Base-by-base conservation (phyloP, 1,140 invertebrate species). In the Musca domestica region DNA sequence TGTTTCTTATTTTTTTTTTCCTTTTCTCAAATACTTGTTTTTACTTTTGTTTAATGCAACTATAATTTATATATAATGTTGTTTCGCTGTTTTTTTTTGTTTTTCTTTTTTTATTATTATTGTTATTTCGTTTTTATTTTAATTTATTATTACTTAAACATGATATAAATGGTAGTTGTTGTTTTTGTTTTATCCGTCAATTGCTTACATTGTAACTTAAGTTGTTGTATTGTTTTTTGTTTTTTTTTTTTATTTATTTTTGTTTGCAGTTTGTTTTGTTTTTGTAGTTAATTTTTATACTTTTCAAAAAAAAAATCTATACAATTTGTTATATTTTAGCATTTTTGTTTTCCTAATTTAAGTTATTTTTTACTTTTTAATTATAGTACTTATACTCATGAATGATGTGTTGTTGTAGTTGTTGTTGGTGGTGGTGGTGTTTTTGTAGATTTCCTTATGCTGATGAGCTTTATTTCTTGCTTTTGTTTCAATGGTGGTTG, bases 281-380 rank as follows among this genome's bases (percentile, higher is more conserved):
- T 14, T 58, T 61, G n/a, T 34, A 34, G 6, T n/a, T 58, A 30
- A 7, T 30, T 58, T 30, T 17, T 30, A 30, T 27, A 19, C 12
- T 34, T 61, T n/a, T 61, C 56, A 61, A 61, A 61, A 58, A 61
- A 61, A 58, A 61, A 34, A 34, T 34, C 56, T 61, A 61, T 61
- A 61, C 56, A 61, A 61, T 61, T 61, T 25, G 23, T 30, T 34
- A 34, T 30, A 41, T 61, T 20, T 61, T 41, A 41, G 2, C 12
- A 7, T 41, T 41, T 41, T 41, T 7, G 10, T 41, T 41, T 61
- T 61, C 56, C 56, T 61, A 61, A 41, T 41, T 41, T 41, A 41
- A 41, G 34, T 41, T 41, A 41, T 10, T 41, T 41, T 10, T 9
- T 41, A 17, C 4, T 52, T 27, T 20, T n/a, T 58, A 58, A 58